Conservation (phyloP, 2,797 vertebrate species). For the Scolopax rusticola region DNA sequence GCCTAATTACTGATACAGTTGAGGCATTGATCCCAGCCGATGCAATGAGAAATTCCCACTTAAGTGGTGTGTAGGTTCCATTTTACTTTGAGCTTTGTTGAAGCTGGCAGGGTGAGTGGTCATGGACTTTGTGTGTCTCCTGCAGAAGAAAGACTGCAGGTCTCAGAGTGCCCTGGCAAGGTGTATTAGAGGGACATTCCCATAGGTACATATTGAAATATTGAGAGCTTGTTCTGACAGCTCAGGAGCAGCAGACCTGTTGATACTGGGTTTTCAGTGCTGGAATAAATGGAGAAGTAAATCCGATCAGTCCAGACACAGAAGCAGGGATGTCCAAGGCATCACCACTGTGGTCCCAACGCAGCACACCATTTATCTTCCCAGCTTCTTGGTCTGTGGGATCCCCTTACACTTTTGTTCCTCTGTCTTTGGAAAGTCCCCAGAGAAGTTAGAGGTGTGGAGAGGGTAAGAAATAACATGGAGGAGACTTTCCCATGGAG, state of each 20-base stretch:
- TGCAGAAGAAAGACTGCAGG: neutral
- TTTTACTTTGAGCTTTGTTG: neutral
- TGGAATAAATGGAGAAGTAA: neutral
- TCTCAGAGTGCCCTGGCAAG: neutral
- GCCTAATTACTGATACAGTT: neutral
- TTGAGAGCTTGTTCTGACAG: neutral
- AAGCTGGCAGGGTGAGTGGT: neutral
- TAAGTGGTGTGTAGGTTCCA: neutral
- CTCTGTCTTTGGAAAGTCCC: neutral
- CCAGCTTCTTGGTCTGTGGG: neutral
- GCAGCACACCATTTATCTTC: fast-evolving
- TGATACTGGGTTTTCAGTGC: neutral
- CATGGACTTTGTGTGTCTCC: neutral
- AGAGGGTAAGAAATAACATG: neutral
- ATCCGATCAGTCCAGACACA: neutral
- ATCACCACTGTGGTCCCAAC: neutral
- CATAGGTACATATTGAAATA: fast-evolving
- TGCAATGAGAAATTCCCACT: neutral
- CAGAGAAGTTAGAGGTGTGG: fast-evolving
- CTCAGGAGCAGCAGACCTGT: neutral
- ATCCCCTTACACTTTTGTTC: neutral
- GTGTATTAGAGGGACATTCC: neutral
- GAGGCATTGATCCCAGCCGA: neutral
- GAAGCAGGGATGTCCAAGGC: neutral
- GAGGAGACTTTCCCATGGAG: fast-evolving